A percentile compares a stretch with the other conserved stretches of the same genome.
phyloP scores from a whole-genome alignment of 1,140 invertebrate species.

The Mercenaria mercenaria region DNA sequence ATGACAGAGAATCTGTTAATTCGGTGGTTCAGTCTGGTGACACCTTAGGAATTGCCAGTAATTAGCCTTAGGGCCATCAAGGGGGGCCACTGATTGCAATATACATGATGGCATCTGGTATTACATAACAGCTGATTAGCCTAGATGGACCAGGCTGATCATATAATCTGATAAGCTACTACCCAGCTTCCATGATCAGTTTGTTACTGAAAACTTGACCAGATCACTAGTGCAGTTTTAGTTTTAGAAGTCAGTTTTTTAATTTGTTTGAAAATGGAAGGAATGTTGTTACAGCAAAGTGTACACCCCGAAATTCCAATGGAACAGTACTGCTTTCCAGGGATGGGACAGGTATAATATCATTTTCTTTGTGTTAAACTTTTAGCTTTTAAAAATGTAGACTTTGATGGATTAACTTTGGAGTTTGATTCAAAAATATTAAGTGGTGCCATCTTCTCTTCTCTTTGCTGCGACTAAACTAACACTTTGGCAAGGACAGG shows the following conservation, averaged over 20 bases:
- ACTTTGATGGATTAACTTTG: too few species aligned
- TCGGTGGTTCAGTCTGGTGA: neutral
- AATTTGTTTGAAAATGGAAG: conserved; percentile 15
- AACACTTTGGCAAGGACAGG: too few species aligned
- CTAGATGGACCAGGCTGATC: neutral
- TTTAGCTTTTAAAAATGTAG: too few species aligned
- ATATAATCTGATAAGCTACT: neutral
- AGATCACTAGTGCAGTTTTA: neutral
- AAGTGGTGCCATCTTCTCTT: too few species aligned
- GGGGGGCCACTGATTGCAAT: neutral
- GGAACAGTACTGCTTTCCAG: conserved; percentile 32
- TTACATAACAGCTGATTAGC: conserved; percentile 33
- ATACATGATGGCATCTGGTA: conserved; percentile 52
- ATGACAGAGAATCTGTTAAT: too few species aligned
- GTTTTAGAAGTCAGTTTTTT: neutral
- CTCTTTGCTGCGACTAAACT: too few species aligned
- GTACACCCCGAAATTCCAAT: conserved; percentile 15
- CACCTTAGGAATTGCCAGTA: neutral
- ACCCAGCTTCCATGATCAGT: neutral
- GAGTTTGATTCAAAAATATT: too few species aligned
- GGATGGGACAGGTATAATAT: conserved; percentile 19
- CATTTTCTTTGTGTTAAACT: neutral
- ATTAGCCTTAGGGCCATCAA: neutral
- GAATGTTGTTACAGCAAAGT: too few species aligned
- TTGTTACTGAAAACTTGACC: neutral